A percentile compares a stretch with the other conserved stretches of the same genome.
Conservation (phyloP, 2,888 invertebrate species). For the Phorcus lineatus region DNA sequence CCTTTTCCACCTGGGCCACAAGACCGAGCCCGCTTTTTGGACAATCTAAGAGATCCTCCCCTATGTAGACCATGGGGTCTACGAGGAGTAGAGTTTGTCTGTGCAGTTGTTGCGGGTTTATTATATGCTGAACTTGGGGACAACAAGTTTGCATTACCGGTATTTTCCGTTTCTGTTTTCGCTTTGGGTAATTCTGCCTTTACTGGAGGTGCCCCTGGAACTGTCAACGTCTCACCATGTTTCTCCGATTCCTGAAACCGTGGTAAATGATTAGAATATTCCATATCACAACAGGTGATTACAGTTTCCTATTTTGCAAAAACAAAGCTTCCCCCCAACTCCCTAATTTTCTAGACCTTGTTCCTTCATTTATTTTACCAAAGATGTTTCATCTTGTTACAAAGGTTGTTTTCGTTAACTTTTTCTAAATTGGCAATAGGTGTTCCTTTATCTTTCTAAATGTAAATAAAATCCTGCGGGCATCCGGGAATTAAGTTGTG, state of each 20-base stretch:
- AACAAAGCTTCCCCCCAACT: too few relatives aligned
- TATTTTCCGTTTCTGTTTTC: not conserved
- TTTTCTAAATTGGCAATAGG: too few relatives aligned
- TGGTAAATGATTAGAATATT: too few relatives aligned
- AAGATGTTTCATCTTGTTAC: too few relatives aligned
- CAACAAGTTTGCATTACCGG: constrained; percentile 14
- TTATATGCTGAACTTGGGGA: constrained; percentile 25
- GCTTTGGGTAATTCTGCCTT: not conserved
- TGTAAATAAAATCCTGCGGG: too few relatives aligned
- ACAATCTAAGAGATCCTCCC: constrained; percentile 43
- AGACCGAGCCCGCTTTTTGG: constrained; percentile 41
- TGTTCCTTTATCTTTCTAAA: too few relatives aligned
- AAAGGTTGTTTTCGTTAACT: too few relatives aligned
- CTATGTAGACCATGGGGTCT: constrained; percentile 25
- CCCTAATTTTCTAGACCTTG: too few relatives aligned
- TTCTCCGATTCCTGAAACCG: constrained; percentile 4
- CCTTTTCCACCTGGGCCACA: constrained; percentile 38
- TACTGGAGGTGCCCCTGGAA: not conserved
- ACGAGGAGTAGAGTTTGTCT: constrained; percentile 21
- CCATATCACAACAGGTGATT: too few relatives aligned
- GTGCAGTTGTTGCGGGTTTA: not conserved
- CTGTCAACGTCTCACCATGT: constrained; percentile 3
- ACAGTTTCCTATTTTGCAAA: too few relatives aligned
- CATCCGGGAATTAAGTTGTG: too few relatives aligned
- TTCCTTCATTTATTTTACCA: too few relatives aligned